Evolutionary conservation across 2,113 vertebrate species (phyloP), one percentile per base, ranked within the genome.

Genomic region (Rhinopomastus cyanomelas): DNA sequence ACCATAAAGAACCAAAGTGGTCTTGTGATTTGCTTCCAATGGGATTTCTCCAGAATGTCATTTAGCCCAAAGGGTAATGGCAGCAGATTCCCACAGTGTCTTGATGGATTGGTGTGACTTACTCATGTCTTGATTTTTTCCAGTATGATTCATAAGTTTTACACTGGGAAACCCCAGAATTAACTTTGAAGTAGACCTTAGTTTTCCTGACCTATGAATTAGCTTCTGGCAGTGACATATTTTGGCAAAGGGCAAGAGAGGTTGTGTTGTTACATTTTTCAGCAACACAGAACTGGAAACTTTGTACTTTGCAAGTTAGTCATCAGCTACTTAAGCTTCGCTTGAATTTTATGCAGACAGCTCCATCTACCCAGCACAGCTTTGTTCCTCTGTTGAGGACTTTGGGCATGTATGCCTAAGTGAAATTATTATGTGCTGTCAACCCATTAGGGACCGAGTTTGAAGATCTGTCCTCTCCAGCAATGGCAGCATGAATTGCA

Each of bases 111-210:
- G 36, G 17, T 57, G 55, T 77, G 71, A 73, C 66, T 91, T n/a
- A 81, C 44, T 87, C 77, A 72, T 61, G 71, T 36, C 34, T 87
- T 83, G 25, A 76, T 55, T 53, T 91, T 94, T 93, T 78, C 64
- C 68, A 85, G 19, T 18, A 8, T 37, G 16, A 83, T 91, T 82
- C 4, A 0, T 53, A 76, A 82, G n/a, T 55, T 64, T 89, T 61
- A 71, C 44, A 26, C 21, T 71, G 52, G 76, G 27, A 21, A 82
- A 83, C 12, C 19, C 69, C 76, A 87, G 42, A 77, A 89, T 29
- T 56, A 74, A 52, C 73, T 88, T 88, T 93, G 60, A 91, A 86
- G 57, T 36, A 22, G 34, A 85, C 60, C 18, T 34, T 39, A 22
- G 7, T 42, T 87, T 87, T 92, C 44, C 23, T 0, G 2, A 29